phyloP scores from a whole-genome alignment of 2,888 invertebrate species.

The Lamproptera curius region DNA sequence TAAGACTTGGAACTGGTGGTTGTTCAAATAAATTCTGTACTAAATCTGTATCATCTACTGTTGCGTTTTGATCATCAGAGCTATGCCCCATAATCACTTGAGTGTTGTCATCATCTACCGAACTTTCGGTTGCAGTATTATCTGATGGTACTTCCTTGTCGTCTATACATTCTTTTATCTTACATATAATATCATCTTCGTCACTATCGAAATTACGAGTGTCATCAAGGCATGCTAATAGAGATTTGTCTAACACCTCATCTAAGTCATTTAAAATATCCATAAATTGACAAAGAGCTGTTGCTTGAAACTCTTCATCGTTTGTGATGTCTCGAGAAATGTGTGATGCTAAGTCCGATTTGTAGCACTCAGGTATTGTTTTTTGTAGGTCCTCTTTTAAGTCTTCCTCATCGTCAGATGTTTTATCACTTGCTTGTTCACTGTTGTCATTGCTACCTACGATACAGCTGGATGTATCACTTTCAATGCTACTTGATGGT shows the following conservation, averaged over 20 bases:
- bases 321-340: slow-evolving; percentile 56
- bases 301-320: slow-evolving; percentile 70
- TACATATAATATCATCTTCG: slow-evolving; percentile 70
- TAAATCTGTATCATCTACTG: slow-evolving; percentile 38
- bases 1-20: slow-evolving; percentile 38
- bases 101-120: slow-evolving; percentile 60
- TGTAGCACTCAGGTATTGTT: slow-evolving; percentile 67
- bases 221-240: slow-evolving; percentile 65
- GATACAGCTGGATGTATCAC: slow-evolving; percentile 55
- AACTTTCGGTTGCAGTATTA: slow-evolving; percentile 49
- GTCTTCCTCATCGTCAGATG: slow-evolving; percentile 63
- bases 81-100: slow-evolving; percentile 49
- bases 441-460: slow-evolving; percentile 54
- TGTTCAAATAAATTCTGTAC: slow-evolving; percentile 40
- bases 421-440: slow-evolving; percentile 49
- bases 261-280: slow-evolving; percentile 78
- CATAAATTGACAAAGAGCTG: slow-evolving; percentile 72
- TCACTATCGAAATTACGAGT: slow-evolving; percentile 58
- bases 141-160: slow-evolving; percentile 42
- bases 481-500: slow-evolving; percentile 56
- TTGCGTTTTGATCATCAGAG: slow-evolving; percentile 36
- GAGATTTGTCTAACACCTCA: slow-evolving; percentile 76
- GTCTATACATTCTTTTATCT: slow-evolving; percentile 59
- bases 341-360: slow-evolving; percentile 51
- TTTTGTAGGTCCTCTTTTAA: slow-evolving; percentile 66